phyloP scores from a whole-genome alignment of 2,888 invertebrate genomes.

The Plagodis pulveraria region DNA sequence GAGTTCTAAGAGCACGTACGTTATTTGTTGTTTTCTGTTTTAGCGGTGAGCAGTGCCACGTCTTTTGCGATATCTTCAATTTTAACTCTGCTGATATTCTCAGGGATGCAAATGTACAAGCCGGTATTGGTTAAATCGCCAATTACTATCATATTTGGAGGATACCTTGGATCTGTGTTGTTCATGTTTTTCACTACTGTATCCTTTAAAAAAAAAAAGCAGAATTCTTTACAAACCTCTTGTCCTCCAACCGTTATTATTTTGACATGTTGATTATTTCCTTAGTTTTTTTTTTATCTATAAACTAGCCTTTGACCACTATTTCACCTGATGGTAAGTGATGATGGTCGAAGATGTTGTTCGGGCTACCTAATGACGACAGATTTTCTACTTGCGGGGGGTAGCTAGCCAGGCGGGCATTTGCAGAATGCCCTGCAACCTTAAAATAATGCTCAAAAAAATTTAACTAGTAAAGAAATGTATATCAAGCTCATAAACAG shows the following conservation, averaged over 20 bases:
- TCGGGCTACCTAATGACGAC: too few species aligned
- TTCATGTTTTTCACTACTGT: slow-evolving; percentile 94
- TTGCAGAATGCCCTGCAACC: too few species aligned
- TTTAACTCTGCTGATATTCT: slow-evolving; percentile 93
- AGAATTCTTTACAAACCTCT: too few species aligned
- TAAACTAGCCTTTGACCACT: too few species aligned
- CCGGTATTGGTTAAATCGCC: slow-evolving; percentile 92
- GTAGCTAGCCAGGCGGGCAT: too few species aligned
- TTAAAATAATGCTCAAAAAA: too few species aligned
- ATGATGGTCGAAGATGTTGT: too few species aligned
- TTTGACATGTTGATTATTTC: not conserved
- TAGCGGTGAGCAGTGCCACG: slow-evolving; percentile 89
- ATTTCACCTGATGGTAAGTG: too few species aligned
- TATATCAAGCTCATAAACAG: too few species aligned
- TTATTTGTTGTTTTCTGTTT: slow-evolving; percentile 45
- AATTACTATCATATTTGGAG: slow-evolving; percentile 93
- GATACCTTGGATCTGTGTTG: slow-evolving; percentile 93
- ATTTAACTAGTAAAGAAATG: too few species aligned
- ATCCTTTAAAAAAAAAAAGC: slow-evolving; percentile 73
- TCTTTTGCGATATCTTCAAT: slow-evolving; percentile 92
- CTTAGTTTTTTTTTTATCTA: not conserved
- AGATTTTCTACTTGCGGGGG: too few species aligned
- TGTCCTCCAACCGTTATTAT: not conserved
- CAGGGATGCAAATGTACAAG: slow-evolving; percentile 96
- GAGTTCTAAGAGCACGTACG: too few species aligned